Evolutionary conservation across 2,797 vertebrate genomes (phyloP).

Genomic region (Nyctalus aviator): DNA sequence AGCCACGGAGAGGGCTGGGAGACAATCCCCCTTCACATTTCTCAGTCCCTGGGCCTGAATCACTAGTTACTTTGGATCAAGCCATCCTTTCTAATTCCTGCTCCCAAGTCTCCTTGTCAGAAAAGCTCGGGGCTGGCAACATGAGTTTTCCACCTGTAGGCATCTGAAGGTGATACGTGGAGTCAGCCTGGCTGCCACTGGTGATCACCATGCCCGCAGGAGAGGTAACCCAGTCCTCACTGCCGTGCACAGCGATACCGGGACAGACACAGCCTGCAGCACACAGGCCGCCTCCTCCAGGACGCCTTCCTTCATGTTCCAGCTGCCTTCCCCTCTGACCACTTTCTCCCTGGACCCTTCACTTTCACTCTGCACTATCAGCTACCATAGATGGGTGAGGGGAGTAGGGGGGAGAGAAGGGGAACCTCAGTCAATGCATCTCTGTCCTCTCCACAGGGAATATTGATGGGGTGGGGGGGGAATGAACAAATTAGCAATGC

Average conservation of each 20-base stretch:
- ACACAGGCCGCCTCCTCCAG: not conserved
- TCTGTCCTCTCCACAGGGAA: not conserved
- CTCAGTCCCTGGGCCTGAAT: not conserved
- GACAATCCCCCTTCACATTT: not conserved
- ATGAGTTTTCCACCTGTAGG: slow-evolving; percentile 54
- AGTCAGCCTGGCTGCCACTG: slow-evolving; percentile 20
- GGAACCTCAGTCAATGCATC: not conserved
- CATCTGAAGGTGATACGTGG: not conserved
- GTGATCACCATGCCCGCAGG: accelerated
- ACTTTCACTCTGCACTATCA: not conserved
- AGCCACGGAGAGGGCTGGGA: accelerated
- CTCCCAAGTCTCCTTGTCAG: not conserved
- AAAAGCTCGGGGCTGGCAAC: slow-evolving; percentile 1
- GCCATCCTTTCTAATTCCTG: not conserved
- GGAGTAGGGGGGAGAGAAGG: too few relatives aligned
- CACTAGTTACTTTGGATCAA: not conserved
- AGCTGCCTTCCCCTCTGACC: not conserved
- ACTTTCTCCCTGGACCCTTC: not conserved
- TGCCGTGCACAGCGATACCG: not conserved
- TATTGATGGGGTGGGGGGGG: not conserved
- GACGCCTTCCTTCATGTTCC: not conserved
- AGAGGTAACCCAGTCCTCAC: not conserved
- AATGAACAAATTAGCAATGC: not conserved
- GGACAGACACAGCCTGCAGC: not conserved
- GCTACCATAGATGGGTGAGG: not conserved